Evolutionary conservation across 2,888 invertebrate genomes (phyloP).

Genomic region (Drosophila multiciliata): DNA sequence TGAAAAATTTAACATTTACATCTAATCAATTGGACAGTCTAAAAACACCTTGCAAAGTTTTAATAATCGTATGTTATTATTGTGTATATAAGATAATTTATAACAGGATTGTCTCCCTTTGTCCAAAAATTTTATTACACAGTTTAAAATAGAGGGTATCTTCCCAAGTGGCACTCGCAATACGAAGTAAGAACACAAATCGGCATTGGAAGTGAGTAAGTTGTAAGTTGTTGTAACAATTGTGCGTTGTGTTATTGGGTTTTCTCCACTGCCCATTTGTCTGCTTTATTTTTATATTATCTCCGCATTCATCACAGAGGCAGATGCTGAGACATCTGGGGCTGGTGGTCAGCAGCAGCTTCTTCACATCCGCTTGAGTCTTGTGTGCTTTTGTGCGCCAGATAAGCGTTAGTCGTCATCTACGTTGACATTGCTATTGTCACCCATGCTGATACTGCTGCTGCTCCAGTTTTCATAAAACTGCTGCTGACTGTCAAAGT

Average conservation of each 20-base stretch:
- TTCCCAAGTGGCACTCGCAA: not conserved
- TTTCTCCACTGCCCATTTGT: slow-evolving; percentile 40
- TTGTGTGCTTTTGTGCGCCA: slow-evolving; percentile 39
- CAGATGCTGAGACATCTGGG: slow-evolving; percentile 6
- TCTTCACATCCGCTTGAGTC: slow-evolving; percentile 28
- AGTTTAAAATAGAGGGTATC: not conserved
- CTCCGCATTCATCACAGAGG: slow-evolving; percentile 60
- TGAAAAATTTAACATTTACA: too few relatives aligned
- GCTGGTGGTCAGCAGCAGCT: slow-evolving; percentile 24
- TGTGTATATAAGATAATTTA: not conserved
- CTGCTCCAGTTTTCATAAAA: slow-evolving; percentile 29
- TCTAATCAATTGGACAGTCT: not conserved
- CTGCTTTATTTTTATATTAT: slow-evolving; percentile 60
- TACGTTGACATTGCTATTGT: slow-evolving; percentile 27
- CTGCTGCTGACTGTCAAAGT: slow-evolving; percentile 64
- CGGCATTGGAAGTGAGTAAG: slow-evolving; percentile 15
- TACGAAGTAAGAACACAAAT: slow-evolving; percentile 2
- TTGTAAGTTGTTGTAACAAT: slow-evolving; percentile 6
- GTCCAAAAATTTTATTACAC: not conserved
- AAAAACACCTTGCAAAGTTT: too few relatives aligned
- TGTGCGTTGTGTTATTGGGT: slow-evolving; percentile 16
- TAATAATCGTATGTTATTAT: not conserved
- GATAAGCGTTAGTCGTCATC: slow-evolving; percentile 44
- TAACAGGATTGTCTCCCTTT: not conserved
- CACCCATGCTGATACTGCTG: not conserved